These are phyloP conservation scores for Gastrophysa polygoni DNA, from an alignment of 2,888 invertebrate genomes.

Conservation along the genomic window DNA sequence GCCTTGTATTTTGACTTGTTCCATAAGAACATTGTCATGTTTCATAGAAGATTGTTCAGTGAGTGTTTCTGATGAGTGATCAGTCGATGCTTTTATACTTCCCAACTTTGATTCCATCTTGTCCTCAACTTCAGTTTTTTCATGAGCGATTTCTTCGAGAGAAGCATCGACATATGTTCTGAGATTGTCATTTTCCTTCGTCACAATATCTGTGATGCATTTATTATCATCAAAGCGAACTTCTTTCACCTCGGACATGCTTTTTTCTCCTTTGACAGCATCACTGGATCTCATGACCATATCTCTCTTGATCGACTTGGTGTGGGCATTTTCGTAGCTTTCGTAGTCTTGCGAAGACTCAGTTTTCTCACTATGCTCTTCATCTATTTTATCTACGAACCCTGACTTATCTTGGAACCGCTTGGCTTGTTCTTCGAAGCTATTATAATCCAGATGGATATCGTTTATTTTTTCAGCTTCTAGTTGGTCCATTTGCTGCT, in stretches of 20 bases:
- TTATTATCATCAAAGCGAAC: slow-evolving; percentile 50
- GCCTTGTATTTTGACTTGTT: slow-evolving; percentile 10
- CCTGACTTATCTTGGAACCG: slow-evolving; percentile 44
- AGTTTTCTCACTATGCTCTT: slow-evolving; percentile 44
- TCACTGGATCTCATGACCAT: slow-evolving; percentile 45
- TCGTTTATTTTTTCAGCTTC: slow-evolving; percentile 60
- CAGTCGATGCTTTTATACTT: slow-evolving; percentile 18
- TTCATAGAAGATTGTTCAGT: slow-evolving; percentile 23
- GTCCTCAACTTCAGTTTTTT: slow-evolving; percentile 23
- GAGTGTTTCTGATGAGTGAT: slow-evolving; percentile 20
- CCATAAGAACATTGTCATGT: slow-evolving; percentile 22
- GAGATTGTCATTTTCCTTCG: slow-evolving; percentile 39
- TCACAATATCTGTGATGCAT: slow-evolving; percentile 42
- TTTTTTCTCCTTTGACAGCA: slow-evolving; percentile 46
- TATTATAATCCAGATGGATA: slow-evolving; percentile 51
- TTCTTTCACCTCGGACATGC: slow-evolving; percentile 43
- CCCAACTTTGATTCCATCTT: slow-evolving; percentile 19
- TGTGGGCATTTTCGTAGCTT: slow-evolving; percentile 42
- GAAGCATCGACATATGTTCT: slow-evolving; percentile 41
- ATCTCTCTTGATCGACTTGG: slow-evolving; percentile 47
- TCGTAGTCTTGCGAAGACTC: slow-evolving; percentile 43
- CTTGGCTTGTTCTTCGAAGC: slow-evolving; percentile 41
- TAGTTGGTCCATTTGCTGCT: slow-evolving; percentile 56
- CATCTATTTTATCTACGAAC: slow-evolving; percentile 47
- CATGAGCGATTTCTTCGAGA: slow-evolving; percentile 24